A percentile compares a stretch with the other conserved stretches of the same genome.
Conservation (phyloP, 2,888 invertebrate genomes). For the Mythimna pallens region DNA sequence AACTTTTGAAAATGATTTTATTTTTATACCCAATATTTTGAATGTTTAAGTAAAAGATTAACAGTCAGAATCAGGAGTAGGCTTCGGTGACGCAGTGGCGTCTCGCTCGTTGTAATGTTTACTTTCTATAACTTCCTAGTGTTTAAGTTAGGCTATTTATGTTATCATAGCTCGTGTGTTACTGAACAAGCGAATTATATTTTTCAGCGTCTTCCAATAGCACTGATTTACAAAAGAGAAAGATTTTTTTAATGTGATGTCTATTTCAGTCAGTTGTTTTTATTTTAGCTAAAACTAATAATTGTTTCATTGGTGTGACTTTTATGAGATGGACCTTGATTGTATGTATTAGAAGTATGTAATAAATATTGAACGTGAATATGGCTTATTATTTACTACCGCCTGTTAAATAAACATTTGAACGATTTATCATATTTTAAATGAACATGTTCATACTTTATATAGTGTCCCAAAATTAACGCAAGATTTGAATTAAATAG, state of each 20-base stretch:
- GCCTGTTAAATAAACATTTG: slow-evolving; percentile 4
- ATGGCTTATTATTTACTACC: slow-evolving; percentile 66
- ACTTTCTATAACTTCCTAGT: slow-evolving; percentile 64
- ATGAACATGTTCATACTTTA: slow-evolving; percentile 10
- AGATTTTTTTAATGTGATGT: slow-evolving; percentile 79
- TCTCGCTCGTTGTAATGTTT: slow-evolving; percentile 54
- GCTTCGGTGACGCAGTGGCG: slow-evolving; percentile 68
- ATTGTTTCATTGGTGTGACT: slow-evolving; percentile 85
- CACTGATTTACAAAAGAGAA: slow-evolving; percentile 75
- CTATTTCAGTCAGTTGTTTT: slow-evolving; percentile 83
- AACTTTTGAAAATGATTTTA: slow-evolving; percentile 83
- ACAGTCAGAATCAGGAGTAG: slow-evolving; percentile 72
- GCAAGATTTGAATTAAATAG: too few species aligned
- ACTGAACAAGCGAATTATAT: slow-evolving; percentile 66
- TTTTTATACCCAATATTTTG: slow-evolving; percentile 88
- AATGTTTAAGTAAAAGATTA: slow-evolving; percentile 78
- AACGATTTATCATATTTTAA: neutral
- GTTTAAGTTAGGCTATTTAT: slow-evolving; percentile 68
- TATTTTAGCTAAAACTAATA: slow-evolving; percentile 76
- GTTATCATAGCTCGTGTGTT: slow-evolving; percentile 70
- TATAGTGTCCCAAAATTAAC: neutral
- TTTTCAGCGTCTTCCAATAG: slow-evolving; percentile 87
- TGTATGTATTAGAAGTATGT: slow-evolving; percentile 87
- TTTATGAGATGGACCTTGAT: slow-evolving; percentile 84
- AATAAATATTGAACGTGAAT: slow-evolving; percentile 86